Conservation (phyloP, 2,113 vertebrate genomes). For the Cyphomyrus discorhynchus region DNA sequence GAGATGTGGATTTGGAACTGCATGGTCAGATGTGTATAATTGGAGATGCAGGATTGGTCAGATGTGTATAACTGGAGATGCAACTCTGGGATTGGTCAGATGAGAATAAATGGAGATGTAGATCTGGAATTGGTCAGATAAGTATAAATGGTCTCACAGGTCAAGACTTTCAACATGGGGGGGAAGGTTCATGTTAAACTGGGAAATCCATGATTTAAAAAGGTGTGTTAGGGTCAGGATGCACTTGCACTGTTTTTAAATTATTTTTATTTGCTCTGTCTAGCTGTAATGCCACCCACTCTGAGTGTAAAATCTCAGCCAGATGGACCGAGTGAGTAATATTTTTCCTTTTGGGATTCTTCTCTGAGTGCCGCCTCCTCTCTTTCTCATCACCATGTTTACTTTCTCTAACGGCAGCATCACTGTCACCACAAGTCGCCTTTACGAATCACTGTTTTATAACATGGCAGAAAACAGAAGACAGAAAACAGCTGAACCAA, state of each 20-base stretch:
- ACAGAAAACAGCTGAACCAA: neutral
- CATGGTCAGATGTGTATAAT: too few relatives aligned
- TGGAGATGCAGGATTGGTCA: too few relatives aligned
- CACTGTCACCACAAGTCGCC: neutral
- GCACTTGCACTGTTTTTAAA: neutral
- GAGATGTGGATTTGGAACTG: neutral
- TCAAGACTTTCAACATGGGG: neutral
- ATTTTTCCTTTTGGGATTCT: neutral
- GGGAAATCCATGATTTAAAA: neutral
- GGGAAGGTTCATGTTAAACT: neutral
- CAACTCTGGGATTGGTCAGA: neutral
- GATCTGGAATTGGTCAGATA: neutral
- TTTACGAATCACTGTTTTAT: neutral
- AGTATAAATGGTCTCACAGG: neutral
- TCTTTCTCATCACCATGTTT: neutral
- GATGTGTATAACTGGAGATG: too few relatives aligned
- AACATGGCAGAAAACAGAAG: neutral
- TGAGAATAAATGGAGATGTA: neutral
- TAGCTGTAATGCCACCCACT: neutral
- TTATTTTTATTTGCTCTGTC: neutral
- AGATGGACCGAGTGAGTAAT: neutral
- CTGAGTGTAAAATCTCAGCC: neutral
- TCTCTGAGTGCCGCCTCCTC: neutral
- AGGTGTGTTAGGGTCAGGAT: neutral
- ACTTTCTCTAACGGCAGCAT: neutral